These are phyloP conservation scores for Pangasianodon hypophthalmus DNA, from an alignment of 2,113 vertebrate genomes.

Conservation along the genomic window DNA sequence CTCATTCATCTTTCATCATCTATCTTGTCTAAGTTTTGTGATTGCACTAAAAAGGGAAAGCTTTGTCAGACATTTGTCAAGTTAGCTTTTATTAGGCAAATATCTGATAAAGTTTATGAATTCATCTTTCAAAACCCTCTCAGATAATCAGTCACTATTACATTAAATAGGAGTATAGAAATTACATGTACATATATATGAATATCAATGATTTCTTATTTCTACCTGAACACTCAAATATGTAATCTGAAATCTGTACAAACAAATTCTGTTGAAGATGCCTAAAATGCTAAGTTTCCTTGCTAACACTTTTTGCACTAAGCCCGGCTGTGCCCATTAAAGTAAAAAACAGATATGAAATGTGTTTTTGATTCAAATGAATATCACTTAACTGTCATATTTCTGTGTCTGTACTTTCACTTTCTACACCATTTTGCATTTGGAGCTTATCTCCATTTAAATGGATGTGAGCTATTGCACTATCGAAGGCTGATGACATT, in stretches of 20 bases:
- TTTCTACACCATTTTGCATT: neutral
- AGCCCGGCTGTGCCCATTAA: neutral
- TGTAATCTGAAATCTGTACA: neutral
- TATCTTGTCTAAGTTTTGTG: too few relatives aligned
- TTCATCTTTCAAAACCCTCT: too few relatives aligned
- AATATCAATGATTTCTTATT: neutral
- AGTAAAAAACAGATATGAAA: neutral
- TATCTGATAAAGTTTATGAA: too few relatives aligned
- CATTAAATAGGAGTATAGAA: too few relatives aligned
- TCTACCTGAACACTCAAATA: neutral
- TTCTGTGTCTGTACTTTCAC: neutral
- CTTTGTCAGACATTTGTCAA: too few relatives aligned
- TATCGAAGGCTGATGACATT: constrained; percentile 11
- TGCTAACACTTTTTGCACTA: neutral
- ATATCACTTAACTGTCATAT: constrained; percentile 11
- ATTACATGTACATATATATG: neutral
- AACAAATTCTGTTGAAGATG: neutral
- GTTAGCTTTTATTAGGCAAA: too few relatives aligned
- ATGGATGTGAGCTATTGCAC: constrained; percentile 15
- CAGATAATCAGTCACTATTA: too few relatives aligned
- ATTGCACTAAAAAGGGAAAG: too few relatives aligned
- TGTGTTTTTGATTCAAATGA: constrained; percentile 12
- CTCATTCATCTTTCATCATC: too few relatives aligned
- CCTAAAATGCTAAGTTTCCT: neutral
- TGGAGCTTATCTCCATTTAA: constrained; percentile 22